phyloP scores from a whole-genome alignment of 2,888 invertebrate species.

The Apodemia zela region DNA sequence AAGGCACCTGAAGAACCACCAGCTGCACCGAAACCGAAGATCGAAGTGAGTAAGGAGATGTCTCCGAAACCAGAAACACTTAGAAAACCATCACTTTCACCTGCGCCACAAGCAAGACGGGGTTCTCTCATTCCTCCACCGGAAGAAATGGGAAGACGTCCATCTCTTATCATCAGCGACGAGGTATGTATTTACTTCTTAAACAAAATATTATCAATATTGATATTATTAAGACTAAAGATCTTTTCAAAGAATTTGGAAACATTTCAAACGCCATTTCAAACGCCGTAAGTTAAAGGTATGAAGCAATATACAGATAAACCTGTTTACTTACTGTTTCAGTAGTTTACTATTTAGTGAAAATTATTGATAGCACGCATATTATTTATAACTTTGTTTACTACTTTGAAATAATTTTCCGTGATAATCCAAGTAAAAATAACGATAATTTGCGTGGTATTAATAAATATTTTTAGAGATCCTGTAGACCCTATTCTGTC shows the following conservation, averaged over 20 bases:
- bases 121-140: conserved; percentile 95
- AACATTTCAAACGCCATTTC: neutral
- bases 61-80: conserved; percentile 83
- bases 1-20: conserved; percentile 81
- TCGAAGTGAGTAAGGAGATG: conserved; percentile 92
- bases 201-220: conserved; percentile 16
- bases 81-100: conserved; percentile 88
- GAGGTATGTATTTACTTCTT: conserved; percentile 85
- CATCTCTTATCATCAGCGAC: conserved; percentile 95
- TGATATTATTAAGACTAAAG: conserved; percentile 4
- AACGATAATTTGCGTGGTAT: conserved; percentile 29
- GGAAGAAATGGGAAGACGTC: conserved; percentile 91
- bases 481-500: conserved; percentile 73
- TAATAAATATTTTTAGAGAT: conserved; percentile 33
- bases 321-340: conserved; percentile 44
- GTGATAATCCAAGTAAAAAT: conserved; percentile 1
- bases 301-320: conserved; percentile 28
- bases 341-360: conserved; percentile 33
- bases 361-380: conserved; percentile 32
- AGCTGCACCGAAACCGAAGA: conserved; percentile 85
- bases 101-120: conserved; percentile 77
- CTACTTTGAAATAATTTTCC: conserved; percentile 5
- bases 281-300: too few species aligned
- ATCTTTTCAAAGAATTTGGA: conserved; percentile 7
- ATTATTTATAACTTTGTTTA: conserved; percentile 22